Evolutionary conservation across 2,113 vertebrate species (phyloP), one percentile per base, ranked within the genome.

Genomic region (Sprattus sprattus): DNA sequence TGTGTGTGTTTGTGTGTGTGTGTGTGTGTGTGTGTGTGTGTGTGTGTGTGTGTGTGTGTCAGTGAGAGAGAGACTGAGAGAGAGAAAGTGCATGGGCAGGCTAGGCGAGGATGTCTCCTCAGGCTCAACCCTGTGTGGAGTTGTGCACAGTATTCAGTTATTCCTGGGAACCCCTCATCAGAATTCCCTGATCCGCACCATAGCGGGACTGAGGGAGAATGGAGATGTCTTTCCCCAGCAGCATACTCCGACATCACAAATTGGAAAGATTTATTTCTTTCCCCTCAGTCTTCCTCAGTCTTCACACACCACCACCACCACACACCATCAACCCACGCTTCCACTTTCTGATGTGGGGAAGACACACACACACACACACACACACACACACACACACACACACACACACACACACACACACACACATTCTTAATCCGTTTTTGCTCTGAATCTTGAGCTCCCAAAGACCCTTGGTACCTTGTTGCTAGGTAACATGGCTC

Each of bases 401-500:
- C 85, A 87, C 87, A 86, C 2, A 32, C 85, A 87, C 87, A 86
- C 2, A 32, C 85, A 15, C n/a, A 47, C 28, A 32, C 8, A 8
- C 2, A 32, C 85, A 87, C 87, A 86, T 88, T 87, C 83, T 87
- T 91, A 93, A 93, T 94, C 92, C 89, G 92, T 94, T 92, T 93
- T 92, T 93, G 91, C 92, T 91, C 84, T 83, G 93, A 75, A 91
- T 90, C 89, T 92, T 92, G 90, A 90, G 93, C 91, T 93, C 88
- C 88, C 90, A 93, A 91, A 90, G 92, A 93, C 91, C 93, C 90
- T 87, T 85, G 39, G 86, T 86, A 88, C 85, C 91, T 90, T 95
- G 95, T 96, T 96, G 95, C 95, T 96, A 96, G 95, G 95, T 94
- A 93, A 96, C 95, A 88, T 88, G 91, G 90, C 88, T 91, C 91